Percentiles rank a stretch among this genome's conserved stretches.
phyloP scores from a whole-genome alignment of 2,888 invertebrate species.

The Metallyticus violacea region DNA sequence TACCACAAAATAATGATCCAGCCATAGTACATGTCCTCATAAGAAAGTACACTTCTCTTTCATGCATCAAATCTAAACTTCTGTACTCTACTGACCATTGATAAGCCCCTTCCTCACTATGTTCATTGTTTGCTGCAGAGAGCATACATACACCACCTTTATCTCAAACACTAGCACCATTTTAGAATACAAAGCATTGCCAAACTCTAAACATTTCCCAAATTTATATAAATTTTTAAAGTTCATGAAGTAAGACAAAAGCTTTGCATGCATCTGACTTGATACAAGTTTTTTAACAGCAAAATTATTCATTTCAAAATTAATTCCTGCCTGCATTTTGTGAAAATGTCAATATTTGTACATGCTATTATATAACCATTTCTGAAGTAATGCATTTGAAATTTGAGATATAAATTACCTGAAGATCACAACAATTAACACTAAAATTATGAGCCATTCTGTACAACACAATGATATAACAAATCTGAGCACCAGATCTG shows the following conservation, averaged over 20 bases:
- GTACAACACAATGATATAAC: too few relatives aligned
- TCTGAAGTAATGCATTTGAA: neutral
- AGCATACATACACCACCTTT: neutral
- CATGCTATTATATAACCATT: neutral
- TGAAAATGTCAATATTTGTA: neutral
- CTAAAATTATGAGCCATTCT: neutral
- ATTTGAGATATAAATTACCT: neutral
- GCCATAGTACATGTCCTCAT: neutral
- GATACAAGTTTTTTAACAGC: neutral
- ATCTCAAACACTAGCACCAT: neutral
- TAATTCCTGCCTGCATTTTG: neutral
- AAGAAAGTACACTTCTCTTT: neutral
- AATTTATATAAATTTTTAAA: neutral
- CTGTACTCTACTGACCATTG: neutral
- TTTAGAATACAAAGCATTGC: neutral
- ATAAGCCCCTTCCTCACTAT: neutral
- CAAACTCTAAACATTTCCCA: neutral
- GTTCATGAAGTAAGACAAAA: neutral
- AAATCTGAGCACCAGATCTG: neutral
- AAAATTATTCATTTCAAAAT: neutral
- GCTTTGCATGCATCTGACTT: neutral
- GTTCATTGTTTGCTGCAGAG: neutral
- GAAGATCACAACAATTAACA: neutral
- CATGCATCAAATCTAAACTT: neutral
- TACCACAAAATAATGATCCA: neutral